Conservation (phyloP, 2,888 invertebrate species). For the Diarsia rubi region DNA sequence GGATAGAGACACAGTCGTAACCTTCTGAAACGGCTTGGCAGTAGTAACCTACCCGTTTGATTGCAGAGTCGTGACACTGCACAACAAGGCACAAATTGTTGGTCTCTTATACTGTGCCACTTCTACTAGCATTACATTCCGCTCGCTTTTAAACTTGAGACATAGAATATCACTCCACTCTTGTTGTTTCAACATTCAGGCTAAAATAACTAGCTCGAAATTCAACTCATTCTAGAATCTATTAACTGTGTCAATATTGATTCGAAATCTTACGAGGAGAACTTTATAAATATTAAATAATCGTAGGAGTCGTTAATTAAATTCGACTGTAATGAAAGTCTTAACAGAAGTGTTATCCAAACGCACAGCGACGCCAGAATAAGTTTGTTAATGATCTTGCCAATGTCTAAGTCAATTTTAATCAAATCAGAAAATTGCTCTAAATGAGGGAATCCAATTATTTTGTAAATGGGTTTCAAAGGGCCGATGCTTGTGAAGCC, state of each 20-base stretch:
- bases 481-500: slow-evolving; percentile 69
- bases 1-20: slow-evolving; percentile 46
- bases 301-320: slow-evolving; percentile 61
- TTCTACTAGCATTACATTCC: slow-evolving; percentile 9
- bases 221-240: slow-evolving; percentile 37
- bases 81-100: slow-evolving; percentile 44
- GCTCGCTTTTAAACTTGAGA: slow-evolving; percentile 32
- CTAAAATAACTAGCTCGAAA: slow-evolving; percentile 41
- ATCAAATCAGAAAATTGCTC: slow-evolving; percentile 75
- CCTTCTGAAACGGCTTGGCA: slow-evolving; percentile 29
- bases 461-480: slow-evolving; percentile 77
- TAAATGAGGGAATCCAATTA: slow-evolving; percentile 79
- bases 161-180: slow-evolving; percentile 28
- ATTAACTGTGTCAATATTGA: slow-evolving; percentile 54
- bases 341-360: slow-evolving; percentile 67
- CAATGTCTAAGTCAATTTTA: slow-evolving; percentile 74
- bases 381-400: slow-evolving; percentile 70
- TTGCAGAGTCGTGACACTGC: slow-evolving; percentile 50
- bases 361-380: slow-evolving; percentile 59
- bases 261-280: slow-evolving; percentile 38
- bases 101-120: slow-evolving; percentile 8
- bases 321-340: slow-evolving; percentile 64
- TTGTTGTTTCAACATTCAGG: slow-evolving; percentile 12
- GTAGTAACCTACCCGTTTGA: slow-evolving; percentile 45
- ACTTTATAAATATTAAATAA: slow-evolving; percentile 64